Evolutionary conservation across 2,113 vertebrate genomes (phyloP), one percentile per base, ranked within the genome.

Genomic region (Calonectris borealis): DNA sequence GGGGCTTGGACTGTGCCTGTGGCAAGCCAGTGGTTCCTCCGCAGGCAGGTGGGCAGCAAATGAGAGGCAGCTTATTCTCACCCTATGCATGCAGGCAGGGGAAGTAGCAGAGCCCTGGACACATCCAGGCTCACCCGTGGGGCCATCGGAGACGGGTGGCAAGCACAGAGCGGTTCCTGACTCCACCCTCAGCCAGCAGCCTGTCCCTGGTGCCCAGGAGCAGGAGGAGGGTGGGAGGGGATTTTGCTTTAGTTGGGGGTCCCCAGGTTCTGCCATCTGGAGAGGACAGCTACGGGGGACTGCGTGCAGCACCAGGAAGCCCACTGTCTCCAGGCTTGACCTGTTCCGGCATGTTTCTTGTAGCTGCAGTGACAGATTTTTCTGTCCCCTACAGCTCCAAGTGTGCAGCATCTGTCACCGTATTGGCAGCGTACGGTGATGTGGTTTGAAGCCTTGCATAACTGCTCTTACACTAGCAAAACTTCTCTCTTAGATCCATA

Each of bases 111-210:
- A 65, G n/a, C 49, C 40, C 5, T 72, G 51, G 48, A 42, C 54
- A 16, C 16, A 11, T 68, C 32, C 48, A 80, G 29, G 42, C 19
- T 80, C 62, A n/a, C 13, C 48, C 11, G 3, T 16, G 32, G 16
- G 49, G 14, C n/a, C 31, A 0, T 11, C 1, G 1, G 6, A 75
- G 31, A 24, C 2, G 1, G 8, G 4, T 40, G 42, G 29, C 6
- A 8, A 88, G n/a, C 65, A 82, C 51, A 62, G 64, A 31, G 46
- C 5, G 9, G 24, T 57, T 78, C 46, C 64, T 84, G 40, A 36
- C 27, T n/a, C 15, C 20, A 2, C 57, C 32, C 27, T 31, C 29
- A 38, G 42, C 38, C 77, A 87, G 54, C 36, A 65, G 40, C 31
- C 18, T 1, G 4, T 34, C 51, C 29, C 46, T 82, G 61, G 16